Conservation (phyloP, 2,113 vertebrate genomes). For the Varanus komodoensis region DNA sequence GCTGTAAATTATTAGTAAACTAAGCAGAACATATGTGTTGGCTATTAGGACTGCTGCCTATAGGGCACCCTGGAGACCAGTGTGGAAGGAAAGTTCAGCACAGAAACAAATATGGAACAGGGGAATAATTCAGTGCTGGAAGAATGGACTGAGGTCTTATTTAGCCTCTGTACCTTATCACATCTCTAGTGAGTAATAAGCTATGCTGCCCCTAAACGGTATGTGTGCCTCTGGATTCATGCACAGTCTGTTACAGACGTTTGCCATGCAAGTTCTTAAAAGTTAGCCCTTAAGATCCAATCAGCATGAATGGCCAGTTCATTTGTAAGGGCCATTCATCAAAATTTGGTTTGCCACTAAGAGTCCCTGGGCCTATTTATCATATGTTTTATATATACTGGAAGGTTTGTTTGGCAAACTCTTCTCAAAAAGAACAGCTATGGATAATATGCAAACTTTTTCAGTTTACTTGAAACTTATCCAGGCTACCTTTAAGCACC, state of each 20-base stretch:
- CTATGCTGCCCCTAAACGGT: background rate
- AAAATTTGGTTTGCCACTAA: constrained; percentile 34
- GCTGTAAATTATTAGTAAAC: constrained; percentile 71
- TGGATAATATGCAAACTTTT: background rate
- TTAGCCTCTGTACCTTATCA: background rate
- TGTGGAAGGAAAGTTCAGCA: constrained; percentile 31
- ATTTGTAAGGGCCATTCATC: constrained; percentile 14
- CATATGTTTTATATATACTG: background rate
- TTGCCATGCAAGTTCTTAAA: background rate
- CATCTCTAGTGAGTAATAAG: background rate
- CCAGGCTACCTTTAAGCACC: constrained; percentile 5
- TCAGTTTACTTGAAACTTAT: constrained; percentile 10
- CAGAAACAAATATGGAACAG: constrained; percentile 9
- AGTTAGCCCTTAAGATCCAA: constrained; percentile 1
- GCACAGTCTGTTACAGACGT: fast-evolving
- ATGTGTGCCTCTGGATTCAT: background rate
- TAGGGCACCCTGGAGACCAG: constrained; percentile 9
- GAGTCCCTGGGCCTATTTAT: background rate
- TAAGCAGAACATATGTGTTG: constrained; percentile 43
- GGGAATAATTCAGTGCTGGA: background rate
- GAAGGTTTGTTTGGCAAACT: constrained; percentile 11
- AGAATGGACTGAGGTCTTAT: background rate
- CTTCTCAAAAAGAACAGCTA: background rate
- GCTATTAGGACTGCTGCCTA: constrained; percentile 45
- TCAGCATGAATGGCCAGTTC: constrained; percentile 25